Evolutionary conservation across 2,113 vertebrate genomes (phyloP).

Genomic region (human (Homo sapiens)): GRCh38 chr3:147426001-147426500

Average conservation of each 20-base stretch:
- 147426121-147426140: not conserved
- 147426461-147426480: constrained; percentile 70
- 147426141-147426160: not conserved
- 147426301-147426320: not conserved
- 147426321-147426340: constrained; percentile 26
- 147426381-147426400: constrained; percentile 78
- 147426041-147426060: not conserved
- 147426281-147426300: not conserved
- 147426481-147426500: constrained; percentile 73
- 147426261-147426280: not conserved
- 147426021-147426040: not conserved
- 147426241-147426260: constrained; percentile 39
- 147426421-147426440: constrained; percentile 55
- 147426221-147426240: not conserved
- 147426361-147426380: constrained; percentile 78
- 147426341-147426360: constrained; percentile 65
- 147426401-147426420: constrained; percentile 71
- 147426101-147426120: not conserved
- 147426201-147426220: not conserved
- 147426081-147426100: not conserved
- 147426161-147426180: not conserved
- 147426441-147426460: constrained; percentile 4
- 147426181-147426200: constrained; percentile 14
- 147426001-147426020: constrained; percentile 25
- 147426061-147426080: not conserved